These are phyloP conservation scores for Drosophila borborema DNA, from an alignment of 2,888 invertebrate genomes.

Conservation along the genomic window DNA sequence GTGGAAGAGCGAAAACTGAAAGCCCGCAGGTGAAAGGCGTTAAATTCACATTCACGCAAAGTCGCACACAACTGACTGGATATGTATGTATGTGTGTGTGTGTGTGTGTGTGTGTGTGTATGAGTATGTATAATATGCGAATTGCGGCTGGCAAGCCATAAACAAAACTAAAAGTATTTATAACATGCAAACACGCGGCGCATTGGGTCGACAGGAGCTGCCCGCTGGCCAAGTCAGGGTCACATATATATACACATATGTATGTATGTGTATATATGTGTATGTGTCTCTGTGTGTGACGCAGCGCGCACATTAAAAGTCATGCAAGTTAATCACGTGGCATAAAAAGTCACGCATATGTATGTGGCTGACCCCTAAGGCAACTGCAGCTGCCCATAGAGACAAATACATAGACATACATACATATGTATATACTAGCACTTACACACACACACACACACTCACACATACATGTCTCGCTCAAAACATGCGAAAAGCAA, in stretches of 20 bases:
- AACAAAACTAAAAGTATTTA: conserved; percentile 76
- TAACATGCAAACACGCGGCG: conserved; percentile 73
- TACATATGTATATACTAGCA: neutral
- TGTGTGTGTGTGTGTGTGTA: conserved; percentile 3
- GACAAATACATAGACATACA: conserved; percentile 1
- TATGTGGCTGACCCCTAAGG: conserved; percentile 39
- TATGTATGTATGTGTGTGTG: neutral
- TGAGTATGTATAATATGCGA: conserved; percentile 31
- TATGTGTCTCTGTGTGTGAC: conserved; percentile 1
- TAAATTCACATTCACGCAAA: conserved; percentile 59
- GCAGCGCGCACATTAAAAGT: conserved; percentile 46
- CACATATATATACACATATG: conserved; percentile 43
- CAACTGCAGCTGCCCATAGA: conserved; percentile 37
- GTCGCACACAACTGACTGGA: conserved; percentile 29
- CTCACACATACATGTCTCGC: neutral
- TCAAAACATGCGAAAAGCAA: conserved; percentile 44
- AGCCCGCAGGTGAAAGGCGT: conserved; percentile 59
- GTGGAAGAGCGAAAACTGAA: conserved; percentile 37
- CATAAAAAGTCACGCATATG: conserved; percentile 71
- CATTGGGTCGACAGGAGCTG: conserved; percentile 37
- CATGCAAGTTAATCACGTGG: conserved; percentile 76
- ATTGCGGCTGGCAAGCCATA: conserved; percentile 49
- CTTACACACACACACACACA: neutral
- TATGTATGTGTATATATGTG: neutral
- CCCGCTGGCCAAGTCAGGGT: conserved; percentile 54